Base-by-base conservation (phyloP, 2,888 invertebrate genomes). In the Dynastes grantii region DNA sequence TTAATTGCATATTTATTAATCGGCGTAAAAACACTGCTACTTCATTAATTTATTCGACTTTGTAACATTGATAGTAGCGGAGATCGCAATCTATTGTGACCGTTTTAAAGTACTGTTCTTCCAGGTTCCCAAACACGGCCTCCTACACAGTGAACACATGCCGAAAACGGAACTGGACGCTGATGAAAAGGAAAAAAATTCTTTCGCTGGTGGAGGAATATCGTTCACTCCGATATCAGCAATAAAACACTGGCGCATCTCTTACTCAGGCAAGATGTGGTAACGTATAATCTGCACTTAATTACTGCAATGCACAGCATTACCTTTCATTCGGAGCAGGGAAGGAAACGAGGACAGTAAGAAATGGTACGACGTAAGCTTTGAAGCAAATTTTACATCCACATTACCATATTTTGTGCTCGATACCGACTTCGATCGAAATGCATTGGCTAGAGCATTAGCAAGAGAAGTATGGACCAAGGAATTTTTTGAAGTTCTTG, bases 401-500 rank as follows among this genome's bases (percentile, higher is more conserved):
- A 90, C 91, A 27, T 89, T 92, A 45, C 90, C 90, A 0, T 91
- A 92, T 86, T 96, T 95, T 86, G 93, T 95, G 84, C 96, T 92
- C 85, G 95, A 96, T 86, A 91, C 92, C 0, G 94, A 95, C 82
- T 89, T 95, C 64, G 90, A 94, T 82, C 91, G 92, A 0, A 89
- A 91, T 0, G 89, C 93, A 0, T 89, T 95, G 84, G 94, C 95
- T 64, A 91, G 93, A 81, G 93, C 95, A 1, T 92, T 96, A 53
- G 95, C 96, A 0, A 90, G 91, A 70, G 95, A 96, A 86, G 90
- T 91, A 0, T 96, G 96, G 96, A 92, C 92, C 76, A 89, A 91
- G 76, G 87, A 92, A 75, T 94, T 94, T 86, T 96, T 93, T 85
- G 88, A 92, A 76, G 90, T 89, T 37, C 90, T 93, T 51, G 92